Conservation (phyloP, 2,888 invertebrate species). For the Aproaerema taeniolella region DNA sequence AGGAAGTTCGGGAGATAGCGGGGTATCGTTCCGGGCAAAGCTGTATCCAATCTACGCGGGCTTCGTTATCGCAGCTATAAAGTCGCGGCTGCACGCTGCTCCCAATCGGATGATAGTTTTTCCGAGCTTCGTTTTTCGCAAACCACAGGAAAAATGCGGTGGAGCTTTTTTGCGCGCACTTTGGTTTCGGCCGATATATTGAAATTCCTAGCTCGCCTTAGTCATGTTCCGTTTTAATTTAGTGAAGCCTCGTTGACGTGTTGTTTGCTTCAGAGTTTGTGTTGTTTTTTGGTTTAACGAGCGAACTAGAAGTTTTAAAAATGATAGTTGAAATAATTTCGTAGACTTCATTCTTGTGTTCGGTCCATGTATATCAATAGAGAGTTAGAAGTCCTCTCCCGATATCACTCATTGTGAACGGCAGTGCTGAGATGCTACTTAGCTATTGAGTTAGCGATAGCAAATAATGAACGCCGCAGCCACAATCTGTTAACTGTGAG, state of each 20-base stretch:
- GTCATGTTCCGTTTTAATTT: conserved; percentile 1
- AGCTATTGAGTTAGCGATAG: too few relatives aligned
- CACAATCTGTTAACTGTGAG: too few relatives aligned
- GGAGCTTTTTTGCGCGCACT: conserved; percentile 20
- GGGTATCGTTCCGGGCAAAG: conserved; percentile 26
- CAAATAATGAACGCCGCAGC: too few relatives aligned
- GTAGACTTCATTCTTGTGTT: too few relatives aligned
- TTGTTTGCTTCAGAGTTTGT: too few relatives aligned
- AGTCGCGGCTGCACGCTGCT: conserved; percentile 31
- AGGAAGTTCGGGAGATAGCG: conserved; percentile 25
- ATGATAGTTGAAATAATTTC: too few relatives aligned
- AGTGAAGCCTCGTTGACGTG: background rate
- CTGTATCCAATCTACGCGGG: conserved; percentile 24
- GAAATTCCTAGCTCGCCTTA: conserved; percentile 2
- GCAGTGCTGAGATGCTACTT: too few relatives aligned
- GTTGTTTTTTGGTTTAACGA: too few relatives aligned
- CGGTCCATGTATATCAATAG: too few relatives aligned
- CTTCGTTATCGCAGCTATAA: conserved; percentile 54
- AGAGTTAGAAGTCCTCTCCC: too few relatives aligned
- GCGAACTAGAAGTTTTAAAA: too few relatives aligned
- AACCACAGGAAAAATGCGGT: conserved; percentile 49
- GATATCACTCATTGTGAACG: too few relatives aligned
- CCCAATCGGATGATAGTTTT: conserved; percentile 44
- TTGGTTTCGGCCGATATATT: conserved; percentile 8
- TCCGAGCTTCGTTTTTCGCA: conserved; percentile 34